phyloP scores from a whole-genome alignment of 1,140 invertebrate species.

The Probaryconus sp. region DNA sequence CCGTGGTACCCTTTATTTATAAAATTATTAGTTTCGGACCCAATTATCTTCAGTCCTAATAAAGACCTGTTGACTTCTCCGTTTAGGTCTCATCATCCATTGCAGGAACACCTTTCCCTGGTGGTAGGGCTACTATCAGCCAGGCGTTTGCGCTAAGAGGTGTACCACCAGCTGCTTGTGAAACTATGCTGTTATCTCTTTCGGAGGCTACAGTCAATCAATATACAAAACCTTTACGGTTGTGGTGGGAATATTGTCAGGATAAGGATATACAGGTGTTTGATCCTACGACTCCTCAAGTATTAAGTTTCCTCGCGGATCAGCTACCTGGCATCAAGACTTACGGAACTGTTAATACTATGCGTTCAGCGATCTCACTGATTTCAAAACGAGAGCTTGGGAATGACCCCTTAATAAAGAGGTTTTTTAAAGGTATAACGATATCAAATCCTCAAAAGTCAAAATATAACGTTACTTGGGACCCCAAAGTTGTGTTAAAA shows the following conservation, averaged over 20 bases:
- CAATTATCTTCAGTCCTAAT: conserved; percentile 31
- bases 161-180: too few relatives aligned
- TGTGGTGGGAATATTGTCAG: too few relatives aligned
- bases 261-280: too few relatives aligned
- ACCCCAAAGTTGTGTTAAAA: too few relatives aligned
- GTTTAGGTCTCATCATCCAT: conserved; percentile 50
- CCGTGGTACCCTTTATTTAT: conserved; percentile 14
- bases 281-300: too few relatives aligned
- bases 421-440: conserved; percentile 8
- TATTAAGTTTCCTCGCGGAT: too few relatives aligned
- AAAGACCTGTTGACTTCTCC: conserved; percentile 40
- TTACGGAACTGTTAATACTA: conserved; percentile 27
- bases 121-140: too few relatives aligned
- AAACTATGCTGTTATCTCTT: too few relatives aligned
- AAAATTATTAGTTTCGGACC: background rate
- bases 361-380: conserved; percentile 18
- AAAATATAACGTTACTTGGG: conserved; percentile 21
- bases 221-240: too few relatives aligned
- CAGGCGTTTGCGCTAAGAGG: conserved; percentile 4
- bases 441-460: conserved; percentile 9
- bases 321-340: too few relatives aligned
- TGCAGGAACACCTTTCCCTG: too few relatives aligned
- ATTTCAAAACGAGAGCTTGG: conserved; percentile 18
- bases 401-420: conserved; percentile 8
- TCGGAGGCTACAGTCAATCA: too few relatives aligned